Conservation (phyloP, 2,888 invertebrate genomes). For the Cylloceria caligata region DNA sequence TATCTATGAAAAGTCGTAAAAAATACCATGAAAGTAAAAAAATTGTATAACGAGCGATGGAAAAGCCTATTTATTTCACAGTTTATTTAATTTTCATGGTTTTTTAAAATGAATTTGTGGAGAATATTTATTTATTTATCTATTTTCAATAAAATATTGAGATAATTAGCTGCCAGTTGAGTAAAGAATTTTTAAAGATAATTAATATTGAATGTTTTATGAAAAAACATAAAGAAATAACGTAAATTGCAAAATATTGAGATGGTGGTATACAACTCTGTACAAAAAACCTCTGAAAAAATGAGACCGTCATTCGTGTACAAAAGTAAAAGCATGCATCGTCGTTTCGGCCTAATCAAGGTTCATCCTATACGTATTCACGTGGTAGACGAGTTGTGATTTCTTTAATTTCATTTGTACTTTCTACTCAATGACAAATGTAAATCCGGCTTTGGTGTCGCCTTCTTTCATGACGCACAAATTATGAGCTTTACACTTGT, state of each 20-base stretch:
- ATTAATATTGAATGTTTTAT: neutral
- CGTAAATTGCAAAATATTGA: too few relatives aligned
- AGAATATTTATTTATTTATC: too few relatives aligned
- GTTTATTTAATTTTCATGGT: too few relatives aligned
- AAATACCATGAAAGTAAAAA: too few relatives aligned
- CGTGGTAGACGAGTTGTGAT: neutral
- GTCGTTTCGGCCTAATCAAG: neutral
- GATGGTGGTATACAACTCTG: too few relatives aligned
- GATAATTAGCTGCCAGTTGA: too few relatives aligned
- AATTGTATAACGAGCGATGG: too few relatives aligned
- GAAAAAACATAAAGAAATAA: slow-evolving; percentile 24
- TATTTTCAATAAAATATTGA: too few relatives aligned
- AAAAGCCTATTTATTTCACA: too few relatives aligned
- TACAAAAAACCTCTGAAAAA: neutral
- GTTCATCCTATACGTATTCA: neutral
- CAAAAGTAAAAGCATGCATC: slow-evolving; percentile 7
- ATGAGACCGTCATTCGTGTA: neutral
- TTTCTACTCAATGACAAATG: slow-evolving; percentile 51
- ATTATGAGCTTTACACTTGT: slow-evolving; percentile 91
- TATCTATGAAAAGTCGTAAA: too few relatives aligned
- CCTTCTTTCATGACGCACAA: slow-evolving; percentile 87
- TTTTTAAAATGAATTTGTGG: too few relatives aligned
- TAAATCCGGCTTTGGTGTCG: slow-evolving; percentile 72
- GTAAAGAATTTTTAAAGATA: too few relatives aligned
- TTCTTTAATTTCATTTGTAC: neutral